phyloP scores from a whole-genome alignment of 1,140 invertebrate genomes.

The Zaprionus capensis region DNA sequence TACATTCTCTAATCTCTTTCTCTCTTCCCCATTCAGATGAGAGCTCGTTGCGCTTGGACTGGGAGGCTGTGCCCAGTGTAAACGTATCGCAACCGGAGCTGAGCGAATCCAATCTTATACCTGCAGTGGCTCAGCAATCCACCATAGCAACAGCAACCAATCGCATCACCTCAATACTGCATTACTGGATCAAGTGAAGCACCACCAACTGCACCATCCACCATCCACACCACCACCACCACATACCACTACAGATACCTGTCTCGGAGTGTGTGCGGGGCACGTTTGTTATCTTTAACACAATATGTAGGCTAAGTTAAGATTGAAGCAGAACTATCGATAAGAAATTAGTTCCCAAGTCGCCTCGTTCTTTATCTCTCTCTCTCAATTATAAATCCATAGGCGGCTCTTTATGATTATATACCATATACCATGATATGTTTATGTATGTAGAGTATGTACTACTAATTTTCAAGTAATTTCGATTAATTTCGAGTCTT shows the following conservation, averaged over 20 bases:
- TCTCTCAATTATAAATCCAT: not conserved
- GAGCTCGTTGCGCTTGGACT: slow-evolving; percentile 87
- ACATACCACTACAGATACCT: slow-evolving; percentile 21
- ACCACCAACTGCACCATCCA: not conserved
- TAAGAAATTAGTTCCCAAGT: not conserved
- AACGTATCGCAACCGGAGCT: slow-evolving; percentile 63
- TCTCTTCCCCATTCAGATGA: slow-evolving; percentile 84
- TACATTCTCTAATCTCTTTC: not conserved
- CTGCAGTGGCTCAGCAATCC: slow-evolving; percentile 86
- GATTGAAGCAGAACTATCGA: not conserved
- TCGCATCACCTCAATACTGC: slow-evolving; percentile 88
- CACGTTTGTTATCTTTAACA: slow-evolving; percentile 22
- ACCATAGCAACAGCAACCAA: slow-evolving; percentile 88
- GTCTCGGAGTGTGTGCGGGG: slow-evolving; percentile 1
- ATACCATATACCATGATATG: not conserved
- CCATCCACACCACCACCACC: not conserved
- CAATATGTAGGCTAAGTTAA: slow-evolving; percentile 27
- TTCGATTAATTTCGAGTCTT: slow-evolving; percentile 20
- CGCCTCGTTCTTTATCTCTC: not conserved
- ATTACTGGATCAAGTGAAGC: slow-evolving; percentile 80
- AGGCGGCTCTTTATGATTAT: not conserved
- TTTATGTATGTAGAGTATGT: slow-evolving; percentile 7
- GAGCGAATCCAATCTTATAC: slow-evolving; percentile 71
- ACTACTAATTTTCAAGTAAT: slow-evolving; percentile 3
- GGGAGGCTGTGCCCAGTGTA: slow-evolving; percentile 88